These are phyloP conservation scores for Stenolophus ochropezus DNA, from an alignment of 2,888 invertebrate genomes.

Conservation along the genomic window DNA sequence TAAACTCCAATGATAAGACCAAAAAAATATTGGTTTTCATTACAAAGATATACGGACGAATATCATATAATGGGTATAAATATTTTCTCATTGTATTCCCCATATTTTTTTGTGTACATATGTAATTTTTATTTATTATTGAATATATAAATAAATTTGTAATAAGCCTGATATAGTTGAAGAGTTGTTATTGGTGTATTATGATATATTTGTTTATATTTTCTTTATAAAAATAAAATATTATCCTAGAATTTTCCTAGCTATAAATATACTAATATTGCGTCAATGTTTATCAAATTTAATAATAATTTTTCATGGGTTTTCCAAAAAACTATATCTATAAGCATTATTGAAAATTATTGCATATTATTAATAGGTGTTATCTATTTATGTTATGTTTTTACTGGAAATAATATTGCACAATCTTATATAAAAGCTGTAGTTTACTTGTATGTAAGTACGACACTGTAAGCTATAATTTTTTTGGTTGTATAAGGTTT, in stretches of 20 bases:
- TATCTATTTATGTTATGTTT: background rate
- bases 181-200: too few species aligned
- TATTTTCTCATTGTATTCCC: too few species aligned
- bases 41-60: too few species aligned
- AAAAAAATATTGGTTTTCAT: too few species aligned
- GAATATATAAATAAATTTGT: too few species aligned
- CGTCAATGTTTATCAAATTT: background rate
- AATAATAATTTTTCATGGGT: background rate
- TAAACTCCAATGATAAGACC: too few species aligned
- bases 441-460: too few species aligned
- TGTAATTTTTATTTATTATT: too few species aligned
- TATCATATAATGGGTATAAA: too few species aligned
- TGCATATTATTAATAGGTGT: background rate
- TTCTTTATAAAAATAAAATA: background rate
- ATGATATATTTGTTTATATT: background rate
- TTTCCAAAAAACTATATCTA: background rate
- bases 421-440: background rate
- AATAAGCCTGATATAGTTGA: too few species aligned
- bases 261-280: background rate
- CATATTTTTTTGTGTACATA: too few species aligned
- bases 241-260: background rate
- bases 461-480: background rate
- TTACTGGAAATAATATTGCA: background rate
- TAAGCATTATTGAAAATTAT: background rate
- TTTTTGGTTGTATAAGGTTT: slow-evolving; percentile 40